A percentile compares a stretch with the other conserved stretches of the same genome.
Evolutionary conservation across 2,797 vertebrate genomes (phyloP).

Genomic region (Amblyraja radiata): DNA sequence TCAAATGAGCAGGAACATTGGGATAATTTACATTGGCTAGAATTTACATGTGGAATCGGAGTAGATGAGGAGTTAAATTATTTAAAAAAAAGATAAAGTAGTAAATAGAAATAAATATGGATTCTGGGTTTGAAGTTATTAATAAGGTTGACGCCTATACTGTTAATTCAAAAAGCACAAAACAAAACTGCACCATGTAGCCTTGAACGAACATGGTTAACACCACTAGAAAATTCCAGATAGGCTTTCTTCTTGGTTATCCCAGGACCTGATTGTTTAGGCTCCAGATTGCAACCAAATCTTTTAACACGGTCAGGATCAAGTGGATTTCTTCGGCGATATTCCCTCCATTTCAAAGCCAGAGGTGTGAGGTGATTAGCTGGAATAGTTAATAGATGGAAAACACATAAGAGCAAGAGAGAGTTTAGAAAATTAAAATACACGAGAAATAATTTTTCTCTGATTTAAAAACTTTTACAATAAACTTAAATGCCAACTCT

Average conservation of each 20-base stretch:
- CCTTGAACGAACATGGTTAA: constrained; percentile 57
- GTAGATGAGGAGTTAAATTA: no score
- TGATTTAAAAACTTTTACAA: neutral
- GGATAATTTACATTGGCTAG: no score
- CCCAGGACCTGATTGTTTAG: constrained; percentile 56
- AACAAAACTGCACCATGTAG: constrained; percentile 64
- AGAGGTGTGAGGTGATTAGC: constrained; percentile 91
- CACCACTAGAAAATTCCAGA: constrained; percentile 75
- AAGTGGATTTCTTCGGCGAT: constrained; percentile 84
- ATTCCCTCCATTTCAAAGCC: constrained; percentile 94
- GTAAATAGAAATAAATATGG: neutral
- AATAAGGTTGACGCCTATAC: neutral
- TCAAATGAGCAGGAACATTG: neutral
- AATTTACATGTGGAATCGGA: no score
- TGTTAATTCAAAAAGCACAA: constrained; percentile 11
- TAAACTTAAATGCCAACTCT: neutral
- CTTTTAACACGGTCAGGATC: constrained; percentile 64
- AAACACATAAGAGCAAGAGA: constrained; percentile 38
- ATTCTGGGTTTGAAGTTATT: neutral
- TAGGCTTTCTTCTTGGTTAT: constrained; percentile 68
- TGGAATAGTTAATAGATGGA: constrained; percentile 46
- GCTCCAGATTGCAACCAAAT: constrained; percentile 61
- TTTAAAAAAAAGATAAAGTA: neutral
- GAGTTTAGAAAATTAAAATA: neutral
- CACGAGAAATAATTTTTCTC: neutral